These are phyloP conservation scores for Caenorhabditis angaria DNA, from an alignment of 2,888 invertebrate species.

Conservation along the genomic window DNA sequence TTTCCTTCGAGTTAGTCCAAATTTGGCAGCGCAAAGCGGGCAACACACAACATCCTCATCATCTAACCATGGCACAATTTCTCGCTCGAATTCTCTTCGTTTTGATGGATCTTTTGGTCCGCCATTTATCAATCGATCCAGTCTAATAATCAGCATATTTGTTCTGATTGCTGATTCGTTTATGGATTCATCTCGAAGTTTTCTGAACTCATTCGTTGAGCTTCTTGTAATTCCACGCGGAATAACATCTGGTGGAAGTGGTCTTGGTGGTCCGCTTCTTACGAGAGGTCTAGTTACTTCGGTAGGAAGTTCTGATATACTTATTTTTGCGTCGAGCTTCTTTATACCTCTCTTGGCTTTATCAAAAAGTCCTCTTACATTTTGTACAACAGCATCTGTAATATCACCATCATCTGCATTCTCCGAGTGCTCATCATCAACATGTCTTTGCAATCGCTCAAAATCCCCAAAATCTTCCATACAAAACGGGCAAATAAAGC, in stretches of 20 bases:
- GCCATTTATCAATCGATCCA: constrained; percentile 88
- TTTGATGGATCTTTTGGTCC: constrained; percentile 77
- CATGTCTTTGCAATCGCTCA: constrained; percentile 85
- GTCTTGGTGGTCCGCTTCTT: constrained; percentile 17
- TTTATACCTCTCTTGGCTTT: constrained; percentile 82
- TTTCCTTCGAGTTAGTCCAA: constrained; percentile 83
- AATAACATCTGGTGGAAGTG: constrained; percentile 34
- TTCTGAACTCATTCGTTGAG: constrained; percentile 3
- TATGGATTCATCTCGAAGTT: constrained; percentile 73
- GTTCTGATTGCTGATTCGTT: constrained; percentile 92
- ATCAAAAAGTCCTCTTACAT: constrained; percentile 77
- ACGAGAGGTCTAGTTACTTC: constrained; percentile 23
- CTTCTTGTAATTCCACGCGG: constrained; percentile 13
- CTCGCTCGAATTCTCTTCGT: constrained; percentile 77
- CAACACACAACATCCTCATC: constrained; percentile 89
- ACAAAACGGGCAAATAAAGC: constrained; percentile 94
- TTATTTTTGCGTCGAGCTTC: constrained; percentile 51
- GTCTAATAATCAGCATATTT: constrained; percentile 90
- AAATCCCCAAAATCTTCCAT: constrained; percentile 88
- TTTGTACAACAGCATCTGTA: constrained; percentile 73
- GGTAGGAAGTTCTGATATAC: constrained; percentile 36
- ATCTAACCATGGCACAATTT: constrained; percentile 88
- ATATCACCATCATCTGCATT: constrained; percentile 77
- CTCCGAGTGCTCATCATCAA: constrained; percentile 82
- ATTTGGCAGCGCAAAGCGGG: constrained; percentile 88